Conservation (phyloP, 2,888 invertebrate species). For the Hyalella azteca region DNA sequence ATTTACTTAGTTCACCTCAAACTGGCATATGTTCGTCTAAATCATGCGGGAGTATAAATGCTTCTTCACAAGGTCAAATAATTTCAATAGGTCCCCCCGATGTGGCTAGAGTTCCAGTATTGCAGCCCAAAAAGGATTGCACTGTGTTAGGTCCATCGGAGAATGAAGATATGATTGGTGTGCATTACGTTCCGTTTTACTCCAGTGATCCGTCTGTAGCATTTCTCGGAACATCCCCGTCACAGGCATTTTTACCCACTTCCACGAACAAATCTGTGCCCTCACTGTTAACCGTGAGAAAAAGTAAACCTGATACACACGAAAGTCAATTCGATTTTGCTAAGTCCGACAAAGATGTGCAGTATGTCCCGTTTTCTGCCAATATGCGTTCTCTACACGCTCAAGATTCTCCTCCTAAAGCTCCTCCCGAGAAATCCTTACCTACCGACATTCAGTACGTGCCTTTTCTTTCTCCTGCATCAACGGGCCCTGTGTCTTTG, state of each 20-base stretch:
- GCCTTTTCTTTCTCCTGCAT: neutral
- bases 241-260: neutral
- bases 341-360: neutral
- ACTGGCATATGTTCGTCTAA: too few relatives aligned
- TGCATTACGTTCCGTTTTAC: constrained; percentile 15
- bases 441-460: constrained; percentile 9
- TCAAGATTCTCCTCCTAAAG: neutral
- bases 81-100: neutral
- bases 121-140: neutral
- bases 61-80: too few relatives aligned
- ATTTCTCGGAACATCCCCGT: neutral
- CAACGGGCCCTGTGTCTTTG: neutral
- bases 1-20: too few relatives aligned
- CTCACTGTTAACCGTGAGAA: neutral
- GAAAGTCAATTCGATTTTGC: neutral
- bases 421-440: neutral
- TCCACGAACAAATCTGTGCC: neutral
- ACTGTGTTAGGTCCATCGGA: neutral
- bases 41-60: too few relatives aligned
- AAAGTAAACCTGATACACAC: neutral
- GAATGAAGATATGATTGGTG: neutral
- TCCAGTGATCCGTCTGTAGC: constrained; percentile 6
- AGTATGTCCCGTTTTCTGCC: constrained; percentile 5
- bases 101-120: neutral
- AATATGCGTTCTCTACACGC: neutral